Base-by-base conservation (phyloP, 2,113 vertebrate genomes). In the Elachura formosa region DNA sequence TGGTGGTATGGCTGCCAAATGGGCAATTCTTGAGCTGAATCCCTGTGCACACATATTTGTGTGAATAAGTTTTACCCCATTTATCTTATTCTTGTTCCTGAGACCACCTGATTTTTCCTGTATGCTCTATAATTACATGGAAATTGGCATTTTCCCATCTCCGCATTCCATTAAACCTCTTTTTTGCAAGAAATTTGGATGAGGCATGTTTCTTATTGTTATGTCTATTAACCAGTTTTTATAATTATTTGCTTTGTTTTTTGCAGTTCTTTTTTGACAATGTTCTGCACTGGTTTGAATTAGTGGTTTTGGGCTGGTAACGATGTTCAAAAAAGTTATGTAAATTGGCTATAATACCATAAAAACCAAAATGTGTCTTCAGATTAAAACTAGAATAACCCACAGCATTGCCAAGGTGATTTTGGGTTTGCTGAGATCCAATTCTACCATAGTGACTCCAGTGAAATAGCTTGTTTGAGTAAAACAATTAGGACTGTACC, bases 251-350 rank as follows among this genome's bases (percentile, higher is more conserved):
- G 2, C 6, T 68, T 87, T 40, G 24, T 6, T 34, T 55, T 83
- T 67, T 81, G 28, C 45, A 46, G 7, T 23, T 80, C 13, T 71
- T 73, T 83, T 78, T 56, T 52, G 38, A 89, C 74, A 84, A 6
- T 48, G 63, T 84, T 69, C 58, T 93, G 74, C 69, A 75, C 89
- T 94, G 88, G 77, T 93, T 78, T 90, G 59, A 33, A 73, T 85
- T 94, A 66, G 34, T 46, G 10, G 56, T 90, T 91, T 90, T 0
- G 0, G 24, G 4, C 22, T 67, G 46, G 24, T 26, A 43, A 46
- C 33, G 55, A 38, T 9, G 51, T 55, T 96, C 45, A 34, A 59
- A 81, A 78, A 71, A 90, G 40, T 41, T 41, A 33, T 40, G 19
- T 73, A 58, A 76, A 62, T 80, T 14, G 16, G 63, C 45, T 11